These are phyloP conservation scores for Caenorhabditis parvicauda DNA, from an alignment of 2,888 invertebrate species.

Conservation along the genomic window DNA sequence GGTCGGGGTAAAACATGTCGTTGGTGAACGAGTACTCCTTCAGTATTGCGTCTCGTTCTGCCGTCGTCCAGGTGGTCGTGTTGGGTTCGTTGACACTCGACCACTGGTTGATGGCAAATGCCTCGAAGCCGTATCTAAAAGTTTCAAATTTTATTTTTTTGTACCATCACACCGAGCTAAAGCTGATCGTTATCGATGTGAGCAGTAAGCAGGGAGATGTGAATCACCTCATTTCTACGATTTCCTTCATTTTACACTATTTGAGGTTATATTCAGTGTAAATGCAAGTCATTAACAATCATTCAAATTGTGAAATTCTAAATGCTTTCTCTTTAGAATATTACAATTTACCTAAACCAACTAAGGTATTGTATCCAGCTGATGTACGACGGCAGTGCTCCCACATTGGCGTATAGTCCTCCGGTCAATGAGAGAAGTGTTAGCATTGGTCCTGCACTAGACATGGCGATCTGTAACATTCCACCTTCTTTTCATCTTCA, in stretches of 20 bases:
- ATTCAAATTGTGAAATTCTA: too few relatives aligned
- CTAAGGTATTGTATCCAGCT: conserved; percentile 54
- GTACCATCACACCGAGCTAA: too few relatives aligned
- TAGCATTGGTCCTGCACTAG: conserved; percentile 57
- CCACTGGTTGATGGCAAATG: conserved; percentile 50
- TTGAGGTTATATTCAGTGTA: too few relatives aligned
- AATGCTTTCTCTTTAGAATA: too few relatives aligned
- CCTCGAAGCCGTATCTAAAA: conserved; percentile 66
- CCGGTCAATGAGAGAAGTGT: conserved; percentile 59
- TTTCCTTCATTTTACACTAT: too few relatives aligned
- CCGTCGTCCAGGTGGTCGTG: conserved; percentile 18
- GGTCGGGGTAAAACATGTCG: conserved; percentile 46
- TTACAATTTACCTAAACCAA: conserved; percentile 45
- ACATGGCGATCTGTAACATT: conserved; percentile 28
- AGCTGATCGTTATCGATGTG: too few relatives aligned
- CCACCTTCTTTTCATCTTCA: neutral
- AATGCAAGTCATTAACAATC: too few relatives aligned
- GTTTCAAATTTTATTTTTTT: neutral
- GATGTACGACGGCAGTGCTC: conserved; percentile 56
- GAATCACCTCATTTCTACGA: too few relatives aligned
- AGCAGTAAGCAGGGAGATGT: too few relatives aligned
- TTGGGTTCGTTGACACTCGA: conserved; percentile 39
- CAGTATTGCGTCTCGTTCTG: conserved; percentile 24
- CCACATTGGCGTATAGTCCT: conserved; percentile 61
- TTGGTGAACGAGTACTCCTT: conserved; percentile 43